These are phyloP conservation scores for Lanius ludovicianus DNA, from an alignment of 2,113 vertebrate genomes.

Conservation along the genomic window DNA sequence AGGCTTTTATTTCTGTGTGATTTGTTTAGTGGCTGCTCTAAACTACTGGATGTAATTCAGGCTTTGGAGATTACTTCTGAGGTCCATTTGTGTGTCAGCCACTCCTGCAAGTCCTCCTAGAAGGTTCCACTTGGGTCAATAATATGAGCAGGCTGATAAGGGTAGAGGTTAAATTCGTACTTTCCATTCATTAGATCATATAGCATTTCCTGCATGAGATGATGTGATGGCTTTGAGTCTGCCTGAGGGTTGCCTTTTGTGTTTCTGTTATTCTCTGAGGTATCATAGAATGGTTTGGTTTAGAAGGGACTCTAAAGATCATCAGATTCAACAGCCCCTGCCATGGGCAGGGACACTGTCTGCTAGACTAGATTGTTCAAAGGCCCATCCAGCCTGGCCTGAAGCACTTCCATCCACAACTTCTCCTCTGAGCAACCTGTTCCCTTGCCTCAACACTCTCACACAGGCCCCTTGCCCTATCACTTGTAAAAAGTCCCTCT, in stretches of 20 bases:
- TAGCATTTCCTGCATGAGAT: not conserved
- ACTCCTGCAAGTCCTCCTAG: not conserved
- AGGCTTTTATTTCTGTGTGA: not conserved
- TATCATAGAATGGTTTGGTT: not conserved
- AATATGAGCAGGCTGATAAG: not conserved
- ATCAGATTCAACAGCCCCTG: not conserved
- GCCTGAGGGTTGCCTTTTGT: not conserved
- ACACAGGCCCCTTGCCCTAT: not conserved
- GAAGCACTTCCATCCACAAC: not conserved
- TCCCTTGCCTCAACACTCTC: not conserved
- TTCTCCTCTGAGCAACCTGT: not conserved
- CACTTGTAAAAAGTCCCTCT: not conserved
- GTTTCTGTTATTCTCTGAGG: not conserved
- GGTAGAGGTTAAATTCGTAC: not conserved
- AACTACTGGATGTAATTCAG: not conserved
- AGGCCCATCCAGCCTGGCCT: not conserved
- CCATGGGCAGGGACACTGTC: not conserved
- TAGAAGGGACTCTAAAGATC: not conserved
- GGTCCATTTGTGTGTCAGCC: not conserved
- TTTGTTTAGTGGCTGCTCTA: not conserved
- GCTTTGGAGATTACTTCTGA: not conserved
- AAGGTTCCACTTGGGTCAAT: not conserved
- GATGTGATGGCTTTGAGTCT: not conserved
- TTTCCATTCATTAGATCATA: not conserved
- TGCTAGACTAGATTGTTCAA: not conserved